Evolutionary conservation across 1,140 invertebrate genomes (phyloP).

Genomic region (Archegozetes longisetosus): DNA sequence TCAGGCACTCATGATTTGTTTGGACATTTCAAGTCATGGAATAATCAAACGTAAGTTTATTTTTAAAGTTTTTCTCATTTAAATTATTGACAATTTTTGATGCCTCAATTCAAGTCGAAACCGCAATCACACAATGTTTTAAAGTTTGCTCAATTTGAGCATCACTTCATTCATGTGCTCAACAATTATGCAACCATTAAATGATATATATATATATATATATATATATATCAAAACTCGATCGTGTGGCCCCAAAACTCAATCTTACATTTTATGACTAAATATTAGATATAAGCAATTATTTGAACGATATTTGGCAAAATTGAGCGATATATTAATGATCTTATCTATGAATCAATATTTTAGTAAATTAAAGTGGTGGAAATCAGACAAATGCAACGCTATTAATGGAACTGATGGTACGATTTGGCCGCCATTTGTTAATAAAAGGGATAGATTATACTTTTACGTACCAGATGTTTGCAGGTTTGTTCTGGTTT

Average conservation of each 20-base stretch:
- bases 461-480: conserved; percentile 24
- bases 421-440: conserved; percentile 23
- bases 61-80: neutral
- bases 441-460: conserved; percentile 22
- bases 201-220: no score
- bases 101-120: no score
- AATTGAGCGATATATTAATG: no score
- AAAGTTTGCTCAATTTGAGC: no score
- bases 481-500: conserved; percentile 21
- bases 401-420: conserved; percentile 26
- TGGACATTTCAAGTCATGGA: conserved; percentile 11
- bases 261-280: no score
- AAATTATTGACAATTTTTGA: neutral
- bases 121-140: no score
- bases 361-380: conserved; percentile 11
- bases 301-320: no score
- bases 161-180: no score
- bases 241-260: no score
- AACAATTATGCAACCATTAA: no score
- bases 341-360: neutral
- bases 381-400: conserved; percentile 19
- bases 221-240: no score
- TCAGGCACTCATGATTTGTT: neutral
- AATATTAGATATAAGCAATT: no score
- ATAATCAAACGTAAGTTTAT: conserved; percentile 1